Conservation (phyloP, 1,140 invertebrate genomes). For the Meteorus sp. region DNA sequence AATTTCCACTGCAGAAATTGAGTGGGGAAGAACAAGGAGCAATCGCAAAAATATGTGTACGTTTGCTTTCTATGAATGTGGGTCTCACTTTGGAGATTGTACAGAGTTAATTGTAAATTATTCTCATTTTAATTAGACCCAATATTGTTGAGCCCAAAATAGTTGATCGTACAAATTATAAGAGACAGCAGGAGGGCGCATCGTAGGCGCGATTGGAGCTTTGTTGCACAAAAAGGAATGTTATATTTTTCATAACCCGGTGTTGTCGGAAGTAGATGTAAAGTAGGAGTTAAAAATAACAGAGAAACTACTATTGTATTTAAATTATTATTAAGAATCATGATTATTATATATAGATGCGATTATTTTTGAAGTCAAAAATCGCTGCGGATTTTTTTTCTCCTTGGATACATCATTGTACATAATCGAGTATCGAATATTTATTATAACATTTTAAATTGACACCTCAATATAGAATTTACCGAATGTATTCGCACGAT, state of each 20-base stretch:
- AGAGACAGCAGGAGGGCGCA: not conserved
- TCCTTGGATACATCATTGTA: slow-evolving; percentile 29
- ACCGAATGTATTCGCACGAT: slow-evolving; percentile 28
- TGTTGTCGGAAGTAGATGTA: slow-evolving; percentile 49
- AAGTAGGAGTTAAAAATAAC: slow-evolving; percentile 42
- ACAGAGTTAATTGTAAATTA: slow-evolving; percentile 50
- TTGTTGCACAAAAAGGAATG: slow-evolving; percentile 54
- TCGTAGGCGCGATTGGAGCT: slow-evolving; percentile 27
- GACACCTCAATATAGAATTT: slow-evolving; percentile 25
- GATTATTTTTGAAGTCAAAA: slow-evolving; percentile 28
- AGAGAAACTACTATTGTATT: slow-evolving; percentile 39
- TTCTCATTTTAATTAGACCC: slow-evolving; percentile 41
- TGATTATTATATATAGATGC: slow-evolving; percentile 25
- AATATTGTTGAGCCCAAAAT: slow-evolving; percentile 38
- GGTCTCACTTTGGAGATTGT: slow-evolving; percentile 34
- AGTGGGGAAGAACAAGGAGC: not conserved
- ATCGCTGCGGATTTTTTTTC: too few species aligned
- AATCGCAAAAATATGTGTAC: slow-evolving; percentile 1
- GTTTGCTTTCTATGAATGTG: not conserved
- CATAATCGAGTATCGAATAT: slow-evolving; percentile 38
- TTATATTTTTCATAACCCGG: slow-evolving; percentile 58
- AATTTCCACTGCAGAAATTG: too few species aligned
- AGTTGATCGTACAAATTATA: slow-evolving; percentile 46
- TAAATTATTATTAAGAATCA: slow-evolving; percentile 39
- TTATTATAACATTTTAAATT: slow-evolving; percentile 33